These are phyloP conservation scores for Paratilapia polleni DNA, from an alignment of 2,113 vertebrate genomes.

Conservation along the genomic window DNA sequence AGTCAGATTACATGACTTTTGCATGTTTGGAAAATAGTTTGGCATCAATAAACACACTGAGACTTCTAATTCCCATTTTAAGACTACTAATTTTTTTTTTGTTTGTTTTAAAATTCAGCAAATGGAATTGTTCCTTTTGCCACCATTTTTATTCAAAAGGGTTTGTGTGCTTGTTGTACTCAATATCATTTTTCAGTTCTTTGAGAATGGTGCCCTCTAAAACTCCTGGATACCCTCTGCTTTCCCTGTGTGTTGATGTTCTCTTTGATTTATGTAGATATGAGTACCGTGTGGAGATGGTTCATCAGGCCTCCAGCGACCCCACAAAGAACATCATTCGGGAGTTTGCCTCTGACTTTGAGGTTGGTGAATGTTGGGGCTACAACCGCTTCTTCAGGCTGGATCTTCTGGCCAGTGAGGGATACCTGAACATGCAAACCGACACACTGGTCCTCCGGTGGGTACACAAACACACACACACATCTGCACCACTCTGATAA, in stretches of 20 bases:
- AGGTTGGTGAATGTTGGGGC: constrained; percentile 98
- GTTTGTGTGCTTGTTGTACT: too few relatives aligned
- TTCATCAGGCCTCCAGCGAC: constrained; percentile 96
- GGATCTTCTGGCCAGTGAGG: constrained; percentile 96
- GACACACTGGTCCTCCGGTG: constrained; percentile 97
- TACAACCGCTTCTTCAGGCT: constrained; percentile 98
- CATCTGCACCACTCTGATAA: neutral
- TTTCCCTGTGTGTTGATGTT: neutral
- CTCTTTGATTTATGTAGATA: constrained; percentile 80
- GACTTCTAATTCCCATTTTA: too few relatives aligned
- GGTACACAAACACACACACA: neutral
- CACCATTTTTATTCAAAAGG: too few relatives aligned
- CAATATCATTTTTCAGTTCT: neutral
- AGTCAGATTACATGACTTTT: too few relatives aligned
- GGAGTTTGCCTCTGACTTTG: constrained; percentile 98
- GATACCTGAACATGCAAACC: constrained; percentile 94
- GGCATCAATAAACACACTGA: neutral
- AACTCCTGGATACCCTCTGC: neutral
- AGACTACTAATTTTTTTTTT: too few relatives aligned
- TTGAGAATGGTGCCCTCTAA: neutral
- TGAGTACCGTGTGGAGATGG: constrained; percentile 99
- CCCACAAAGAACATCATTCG: constrained; percentile 97
- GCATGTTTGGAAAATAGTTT: neutral
- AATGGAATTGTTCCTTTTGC: too few relatives aligned
- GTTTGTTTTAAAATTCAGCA: too few relatives aligned